Percentiles rank a stretch among this genome's conserved stretches.
Conservation (phyloP, 1,140 invertebrate species). For the Cydia pomonella region DNA sequence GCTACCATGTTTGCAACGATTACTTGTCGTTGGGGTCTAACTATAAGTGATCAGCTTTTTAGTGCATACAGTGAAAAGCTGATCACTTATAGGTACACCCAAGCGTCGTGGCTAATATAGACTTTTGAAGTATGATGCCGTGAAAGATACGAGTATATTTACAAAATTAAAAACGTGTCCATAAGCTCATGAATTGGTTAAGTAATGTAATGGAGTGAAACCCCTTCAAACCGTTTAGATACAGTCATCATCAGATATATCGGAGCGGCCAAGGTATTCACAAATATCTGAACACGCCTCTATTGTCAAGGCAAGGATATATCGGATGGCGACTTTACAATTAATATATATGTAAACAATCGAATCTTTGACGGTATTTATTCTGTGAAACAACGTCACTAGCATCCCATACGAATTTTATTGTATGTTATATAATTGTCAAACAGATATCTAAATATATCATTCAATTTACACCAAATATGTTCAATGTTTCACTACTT, state of each 20-base stretch:
- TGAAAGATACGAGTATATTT: background rate
- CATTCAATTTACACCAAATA: background rate
- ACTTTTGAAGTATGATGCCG: background rate
- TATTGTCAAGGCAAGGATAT: too few relatives aligned
- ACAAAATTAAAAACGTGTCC: background rate
- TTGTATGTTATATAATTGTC: background rate
- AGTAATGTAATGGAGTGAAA: background rate
- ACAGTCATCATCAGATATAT: too few relatives aligned
- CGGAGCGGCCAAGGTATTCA: too few relatives aligned
- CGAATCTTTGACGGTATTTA: too few relatives aligned
- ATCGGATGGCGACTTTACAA: too few relatives aligned
- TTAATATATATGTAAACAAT: too few relatives aligned
- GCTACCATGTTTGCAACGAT: background rate
- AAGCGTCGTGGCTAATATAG: background rate
- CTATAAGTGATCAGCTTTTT: too few relatives aligned
- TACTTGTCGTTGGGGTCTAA: background rate
- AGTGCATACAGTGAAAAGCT: too few relatives aligned
- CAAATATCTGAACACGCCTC: too few relatives aligned
- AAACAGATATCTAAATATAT: background rate
- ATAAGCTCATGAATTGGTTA: background rate
- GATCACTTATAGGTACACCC: too few relatives aligned
- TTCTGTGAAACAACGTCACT: background rate
- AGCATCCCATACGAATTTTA: background rate
- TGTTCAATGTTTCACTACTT: background rate
- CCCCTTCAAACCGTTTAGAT: background rate